phyloP scores from a whole-genome alignment of 2,113 vertebrate species.

The Carettochelys insculpta region DNA sequence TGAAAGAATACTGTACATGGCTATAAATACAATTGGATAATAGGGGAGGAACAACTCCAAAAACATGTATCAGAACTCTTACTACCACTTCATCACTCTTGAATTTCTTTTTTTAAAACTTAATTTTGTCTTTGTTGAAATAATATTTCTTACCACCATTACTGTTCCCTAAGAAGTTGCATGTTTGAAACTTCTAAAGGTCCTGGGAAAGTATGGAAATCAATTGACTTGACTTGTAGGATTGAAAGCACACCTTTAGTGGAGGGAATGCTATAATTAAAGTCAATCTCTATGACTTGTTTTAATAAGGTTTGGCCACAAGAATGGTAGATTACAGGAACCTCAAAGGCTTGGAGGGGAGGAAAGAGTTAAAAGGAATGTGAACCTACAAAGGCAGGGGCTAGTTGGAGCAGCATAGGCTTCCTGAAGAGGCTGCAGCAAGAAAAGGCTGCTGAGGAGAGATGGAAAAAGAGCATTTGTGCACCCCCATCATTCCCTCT shows the following conservation, averaged over 20 bases:
- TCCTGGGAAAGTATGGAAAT: background rate
- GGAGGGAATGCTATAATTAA: background rate
- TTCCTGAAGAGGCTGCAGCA: background rate
- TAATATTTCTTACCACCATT: background rate
- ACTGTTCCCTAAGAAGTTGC: accelerated
- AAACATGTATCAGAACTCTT: background rate
- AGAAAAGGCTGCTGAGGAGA: background rate
- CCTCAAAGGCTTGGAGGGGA: background rate
- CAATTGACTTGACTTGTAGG: background rate
- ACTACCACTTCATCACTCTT: background rate
- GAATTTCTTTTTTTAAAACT: background rate
- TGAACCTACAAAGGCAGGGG: background rate
- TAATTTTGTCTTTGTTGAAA: background rate
- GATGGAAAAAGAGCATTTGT: background rate
- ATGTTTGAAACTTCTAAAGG: background rate
- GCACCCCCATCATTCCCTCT: too few species aligned
- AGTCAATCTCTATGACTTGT: background rate
- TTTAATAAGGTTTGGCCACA: background rate
- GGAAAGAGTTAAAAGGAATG: background rate
- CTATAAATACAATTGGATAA: background rate
- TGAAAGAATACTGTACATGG: constrained; percentile 31
- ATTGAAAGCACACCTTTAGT: background rate
- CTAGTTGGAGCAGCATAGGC: background rate
- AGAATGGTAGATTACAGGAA: background rate
- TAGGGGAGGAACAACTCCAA: background rate